Percentiles rank a stretch among this genome's conserved stretches.
phyloP scores from a whole-genome alignment of 2,888 invertebrate species.

The Callimorpha dominula region DNA sequence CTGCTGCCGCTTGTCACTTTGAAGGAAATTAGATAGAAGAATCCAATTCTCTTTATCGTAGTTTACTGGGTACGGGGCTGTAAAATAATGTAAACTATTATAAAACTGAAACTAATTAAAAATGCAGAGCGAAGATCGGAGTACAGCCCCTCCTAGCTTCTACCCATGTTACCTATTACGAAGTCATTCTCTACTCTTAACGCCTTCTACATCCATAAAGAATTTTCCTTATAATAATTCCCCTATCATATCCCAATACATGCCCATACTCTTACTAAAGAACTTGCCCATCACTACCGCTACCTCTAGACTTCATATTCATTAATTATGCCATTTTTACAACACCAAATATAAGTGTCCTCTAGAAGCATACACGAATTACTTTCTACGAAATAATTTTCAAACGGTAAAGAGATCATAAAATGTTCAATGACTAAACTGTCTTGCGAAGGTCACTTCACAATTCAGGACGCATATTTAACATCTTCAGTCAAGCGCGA shows the following conservation, averaged over 20 bases:
- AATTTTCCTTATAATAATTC: no score
- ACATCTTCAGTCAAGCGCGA: slow-evolving; percentile 15
- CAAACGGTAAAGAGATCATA: not conserved
- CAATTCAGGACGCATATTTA: slow-evolving; percentile 32
- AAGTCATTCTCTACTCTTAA: no score
- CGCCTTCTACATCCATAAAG: no score
- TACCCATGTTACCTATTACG: no score
- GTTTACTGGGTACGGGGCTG: slow-evolving; percentile 94
- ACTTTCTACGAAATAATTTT: not conserved
- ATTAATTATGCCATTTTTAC: no score
- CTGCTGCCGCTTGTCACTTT: slow-evolving; percentile 79
- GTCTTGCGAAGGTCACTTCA: slow-evolving; percentile 4
- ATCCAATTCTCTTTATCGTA: slow-evolving; percentile 93
- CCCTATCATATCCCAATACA: no score
- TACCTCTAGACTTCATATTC: no score
- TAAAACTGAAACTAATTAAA: not conserved
- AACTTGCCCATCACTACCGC: no score
- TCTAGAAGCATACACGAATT: no score
- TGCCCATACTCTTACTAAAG: no score
- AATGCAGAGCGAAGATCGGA: not conserved
- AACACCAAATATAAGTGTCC: no score
- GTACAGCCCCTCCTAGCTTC: no score
- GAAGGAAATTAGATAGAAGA: slow-evolving; percentile 89
- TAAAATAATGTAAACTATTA: slow-evolving; percentile 28
- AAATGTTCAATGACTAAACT: not conserved